These are phyloP conservation scores for Drosophila merina DNA, from an alignment of 2,888 invertebrate genomes.

Conservation along the genomic window DNA sequence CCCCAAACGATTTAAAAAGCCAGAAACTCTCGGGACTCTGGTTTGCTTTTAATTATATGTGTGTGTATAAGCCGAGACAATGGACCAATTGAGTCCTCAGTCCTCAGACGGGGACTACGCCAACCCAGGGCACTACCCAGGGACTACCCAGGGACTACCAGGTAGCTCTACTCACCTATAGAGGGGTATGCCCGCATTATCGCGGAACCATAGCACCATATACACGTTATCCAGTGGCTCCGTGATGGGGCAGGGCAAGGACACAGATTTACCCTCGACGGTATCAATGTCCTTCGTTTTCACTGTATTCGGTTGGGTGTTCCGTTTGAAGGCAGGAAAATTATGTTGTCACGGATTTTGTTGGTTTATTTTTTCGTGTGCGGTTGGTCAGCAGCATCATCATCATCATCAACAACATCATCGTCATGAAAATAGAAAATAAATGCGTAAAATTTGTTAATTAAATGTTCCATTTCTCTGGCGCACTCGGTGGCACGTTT, in stretches of 20 bases:
- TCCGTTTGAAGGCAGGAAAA: conserved; percentile 49
- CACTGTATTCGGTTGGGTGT: conserved; percentile 83
- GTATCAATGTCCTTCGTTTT: conserved; percentile 93
- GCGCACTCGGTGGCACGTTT: neutral
- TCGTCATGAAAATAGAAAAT: conserved; percentile 74
- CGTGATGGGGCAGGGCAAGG: conserved; percentile 93
- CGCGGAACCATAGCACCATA: conserved; percentile 96
- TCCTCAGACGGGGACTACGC: conserved; percentile 15
- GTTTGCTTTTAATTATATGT: conserved; percentile 76
- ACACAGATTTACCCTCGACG: conserved; percentile 94
- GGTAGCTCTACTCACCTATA: conserved; percentile 88
- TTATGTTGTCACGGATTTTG: conserved; percentile 67
- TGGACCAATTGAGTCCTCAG: conserved; percentile 51
- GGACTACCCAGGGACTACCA: neutral
- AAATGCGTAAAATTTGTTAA: conserved; percentile 79
- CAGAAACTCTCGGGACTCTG: conserved; percentile 50
- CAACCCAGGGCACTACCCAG: neutral
- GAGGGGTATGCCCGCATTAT: conserved; percentile 93
- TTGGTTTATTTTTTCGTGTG: conserved; percentile 25
- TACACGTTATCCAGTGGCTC: conserved; percentile 94
- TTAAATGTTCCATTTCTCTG: conserved; percentile 65
- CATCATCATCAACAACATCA: conserved; percentile 6
- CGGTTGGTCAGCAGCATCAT: conserved; percentile 58
- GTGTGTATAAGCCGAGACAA: conserved; percentile 59
- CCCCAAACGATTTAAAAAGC: conserved; percentile 65